Conservation (phyloP, 2,797 vertebrate genomes). For the Thaleichthys pacificus region DNA sequence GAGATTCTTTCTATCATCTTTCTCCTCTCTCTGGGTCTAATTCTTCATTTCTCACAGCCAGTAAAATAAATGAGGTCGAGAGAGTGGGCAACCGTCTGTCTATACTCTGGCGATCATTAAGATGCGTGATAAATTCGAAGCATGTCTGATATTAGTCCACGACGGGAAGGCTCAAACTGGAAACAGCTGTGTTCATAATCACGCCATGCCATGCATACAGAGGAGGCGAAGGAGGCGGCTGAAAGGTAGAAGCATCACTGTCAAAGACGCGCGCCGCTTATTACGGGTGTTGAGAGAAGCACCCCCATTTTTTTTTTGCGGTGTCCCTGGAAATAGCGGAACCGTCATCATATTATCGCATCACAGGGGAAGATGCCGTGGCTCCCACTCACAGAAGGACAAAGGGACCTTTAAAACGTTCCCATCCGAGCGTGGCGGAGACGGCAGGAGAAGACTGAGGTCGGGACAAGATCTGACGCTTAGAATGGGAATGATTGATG, state of each 20-base stretch:
- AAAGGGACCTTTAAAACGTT: conserved; percentile 65
- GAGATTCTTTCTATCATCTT: not conserved
- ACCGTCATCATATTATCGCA: conserved; percentile 68
- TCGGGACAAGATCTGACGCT: conserved; percentile 49
- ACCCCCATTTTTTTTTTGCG: not conserved
- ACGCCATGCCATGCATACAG: conserved; percentile 36
- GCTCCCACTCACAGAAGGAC: conserved; percentile 52
- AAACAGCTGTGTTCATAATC: conserved; percentile 68
- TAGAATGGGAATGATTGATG: conserved; percentile 69
- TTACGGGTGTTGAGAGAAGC: conserved; percentile 62
- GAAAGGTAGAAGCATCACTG: conserved; percentile 55
- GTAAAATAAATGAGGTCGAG: conserved; percentile 71
- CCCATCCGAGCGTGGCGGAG: conserved; percentile 39
- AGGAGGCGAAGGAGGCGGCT: conserved; percentile 35
- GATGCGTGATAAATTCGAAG: conserved; percentile 73
- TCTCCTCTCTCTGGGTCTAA: conserved; percentile 32
- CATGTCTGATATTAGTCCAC: conserved; percentile 70
- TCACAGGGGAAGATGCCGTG: conserved; percentile 56
- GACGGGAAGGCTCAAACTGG: conserved; percentile 59
- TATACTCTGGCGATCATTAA: conserved; percentile 60
- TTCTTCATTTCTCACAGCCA: conserved; percentile 57
- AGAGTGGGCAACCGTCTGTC: conserved; percentile 52
- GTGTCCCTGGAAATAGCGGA: conserved; percentile 54
- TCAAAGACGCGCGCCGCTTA: conserved; percentile 54
- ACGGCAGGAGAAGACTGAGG: conserved; percentile 48